A percentile compares a stretch with the other conserved stretches of the same genome.
phyloP scores from a whole-genome alignment of 2,797 vertebrate genomes.

The Ficedula albicollis region DNA sequence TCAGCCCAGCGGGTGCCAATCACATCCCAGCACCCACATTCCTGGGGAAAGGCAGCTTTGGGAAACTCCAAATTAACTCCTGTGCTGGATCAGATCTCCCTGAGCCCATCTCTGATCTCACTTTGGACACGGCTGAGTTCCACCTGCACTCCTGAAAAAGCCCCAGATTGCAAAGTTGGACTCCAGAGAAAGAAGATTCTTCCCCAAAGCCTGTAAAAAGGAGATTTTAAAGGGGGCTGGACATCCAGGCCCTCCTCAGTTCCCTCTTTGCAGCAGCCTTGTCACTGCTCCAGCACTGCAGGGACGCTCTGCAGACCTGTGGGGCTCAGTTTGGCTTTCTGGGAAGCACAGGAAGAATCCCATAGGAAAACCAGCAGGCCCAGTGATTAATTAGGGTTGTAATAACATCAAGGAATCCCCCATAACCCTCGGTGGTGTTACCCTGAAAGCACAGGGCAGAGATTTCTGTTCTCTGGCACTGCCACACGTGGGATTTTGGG shows the following conservation, averaged over 20 bases:
- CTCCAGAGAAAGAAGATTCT: not conserved
- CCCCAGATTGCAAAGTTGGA: no score
- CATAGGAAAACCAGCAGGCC: not conserved
- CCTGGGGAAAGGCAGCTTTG: not conserved
- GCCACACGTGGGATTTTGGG: not conserved
- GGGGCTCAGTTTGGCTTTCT: not conserved
- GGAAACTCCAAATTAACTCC: not conserved
- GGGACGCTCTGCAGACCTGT: rapidly evolving
- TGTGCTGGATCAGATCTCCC: not conserved
- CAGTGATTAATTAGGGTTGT: not conserved
- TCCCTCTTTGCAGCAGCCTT: not conserved
- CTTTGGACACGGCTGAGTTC: not conserved
- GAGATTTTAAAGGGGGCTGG: not conserved
- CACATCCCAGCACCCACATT: not conserved
- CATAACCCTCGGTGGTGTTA: not conserved
- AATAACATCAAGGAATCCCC: not conserved
- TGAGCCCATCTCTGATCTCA: not conserved
- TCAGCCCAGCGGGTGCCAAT: not conserved
- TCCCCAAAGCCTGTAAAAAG: not conserved
- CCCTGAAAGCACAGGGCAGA: not conserved
- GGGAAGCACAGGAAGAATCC: not conserved
- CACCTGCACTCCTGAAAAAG: not conserved
- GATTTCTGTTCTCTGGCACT: not conserved
- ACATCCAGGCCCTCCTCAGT: not conserved
- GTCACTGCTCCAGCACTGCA: not conserved